Base-by-base conservation (phyloP, 2,113 vertebrate genomes). In the Lichenostomus cassidix region DNA sequence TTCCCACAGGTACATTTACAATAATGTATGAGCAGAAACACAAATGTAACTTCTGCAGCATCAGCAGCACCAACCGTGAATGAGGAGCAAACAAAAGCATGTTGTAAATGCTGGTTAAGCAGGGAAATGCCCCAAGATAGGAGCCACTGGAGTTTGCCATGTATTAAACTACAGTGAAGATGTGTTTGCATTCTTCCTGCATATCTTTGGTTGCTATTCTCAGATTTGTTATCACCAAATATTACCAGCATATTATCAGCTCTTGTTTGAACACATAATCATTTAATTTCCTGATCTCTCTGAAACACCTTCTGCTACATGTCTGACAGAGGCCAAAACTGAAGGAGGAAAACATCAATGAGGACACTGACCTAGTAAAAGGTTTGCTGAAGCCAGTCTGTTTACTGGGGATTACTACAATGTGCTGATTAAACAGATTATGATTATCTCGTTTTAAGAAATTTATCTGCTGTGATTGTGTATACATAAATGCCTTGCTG, bases 401-500 rank as follows among this genome's bases (percentile, higher is more conserved):
- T 71, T 94, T 83, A 77, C 0, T 0, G n/a, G 27, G 73, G 78
- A 87, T 96, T 90, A 86, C 49, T 31, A 37, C 35, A 69, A 60
- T 15, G 50, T 83, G 60, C 56, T 68, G 81, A 95, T 94, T 90
- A 94, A 94, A 94, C 79, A 90, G 95, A 91, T 94, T 94, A 88
- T 5, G 27, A 77, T 93, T 88, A 96, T 96, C 93, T 93, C 87
- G 93, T 90, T 93, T 46, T 73, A 75, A 90, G 82, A 89, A 82
- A 78, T 93, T 96, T 92, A 95, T 89, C 85, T 64, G 39, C 73
- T 74, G 31, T n/a, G 68, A 90, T 62, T 81, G 69, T 90, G 42
- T 65, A 29, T 50, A 84, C 9, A 22, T 76, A 93, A 96, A 89
- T 75, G 74, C 71, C 60, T 63, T 64, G 41, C 62, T 42, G 64